Evolutionary conservation across 2,888 invertebrate species (phyloP), one percentile per base, ranked within the genome.

Genomic region (Griposia aprilina): DNA sequence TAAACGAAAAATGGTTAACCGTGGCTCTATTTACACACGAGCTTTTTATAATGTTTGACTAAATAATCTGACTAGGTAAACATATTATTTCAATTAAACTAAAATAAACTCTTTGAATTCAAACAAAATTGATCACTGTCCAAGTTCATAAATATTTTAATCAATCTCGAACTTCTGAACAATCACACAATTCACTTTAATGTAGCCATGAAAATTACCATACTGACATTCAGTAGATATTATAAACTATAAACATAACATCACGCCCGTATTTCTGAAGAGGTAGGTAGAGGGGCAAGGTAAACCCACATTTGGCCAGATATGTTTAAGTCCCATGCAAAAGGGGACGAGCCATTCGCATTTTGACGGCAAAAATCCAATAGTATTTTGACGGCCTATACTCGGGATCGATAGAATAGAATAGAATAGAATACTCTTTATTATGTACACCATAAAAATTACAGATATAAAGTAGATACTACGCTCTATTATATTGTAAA

Each of bases 121-220:
- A 74, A 52, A 66, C 45, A 52, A 66, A 80, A 83, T 63, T 67
- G 60, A 67, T 83, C 67, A 83, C 70, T 36, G 74, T 71, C 41
- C 80, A 78, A 80, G 71, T 73, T 76, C 67, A 74, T 80, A 57
- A 74, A 80, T 70, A 83, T 71, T 80, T 50, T 52, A 83, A 80
- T 82, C 66, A 57, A 57, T 83, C 60, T 82, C 60, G 20, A 65
- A 72, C 30, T 62, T 62, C 68, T 68, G 59, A 76, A 52, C 68
- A 80, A 77, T 57, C 60, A 60, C 52, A 69, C 70, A 70, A 77
- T 68, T 66, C 63, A 82, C 82, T 82, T 65, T 70, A 82, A 63
- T 30, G 59, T 78, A 78, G 63, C 60, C 67, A 83, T 78, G 62
- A 59, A 69, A 59, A 78, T 83, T 81, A 72, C 5, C 78, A 81